phyloP scores from a whole-genome alignment of 2,797 vertebrate genomes.

The Halcyon chelicuti region DNA sequence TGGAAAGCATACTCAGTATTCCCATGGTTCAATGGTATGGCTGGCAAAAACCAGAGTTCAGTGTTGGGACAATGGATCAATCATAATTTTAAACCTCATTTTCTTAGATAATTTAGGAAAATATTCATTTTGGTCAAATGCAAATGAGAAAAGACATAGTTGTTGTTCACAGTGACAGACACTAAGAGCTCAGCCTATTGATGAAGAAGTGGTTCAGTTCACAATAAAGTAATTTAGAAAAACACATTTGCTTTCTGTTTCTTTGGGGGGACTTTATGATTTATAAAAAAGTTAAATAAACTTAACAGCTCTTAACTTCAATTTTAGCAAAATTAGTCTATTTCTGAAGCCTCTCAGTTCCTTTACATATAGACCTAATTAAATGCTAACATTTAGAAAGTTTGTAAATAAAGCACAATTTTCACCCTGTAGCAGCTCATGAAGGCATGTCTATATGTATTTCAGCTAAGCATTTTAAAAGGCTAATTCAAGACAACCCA shows the following conservation, averaged over 20 bases:
- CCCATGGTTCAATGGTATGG: background rate
- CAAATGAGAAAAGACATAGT: background rate
- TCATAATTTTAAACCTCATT: background rate
- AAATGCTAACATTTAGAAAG: background rate
- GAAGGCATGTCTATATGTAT: background rate
- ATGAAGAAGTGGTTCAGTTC: background rate
- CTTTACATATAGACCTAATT: background rate
- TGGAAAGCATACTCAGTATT: background rate
- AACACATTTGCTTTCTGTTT: background rate
- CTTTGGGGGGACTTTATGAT: background rate
- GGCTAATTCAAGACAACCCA: constrained; percentile 42
- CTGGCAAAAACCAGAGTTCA: background rate
- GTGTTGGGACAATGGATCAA: background rate
- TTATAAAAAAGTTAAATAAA: background rate
- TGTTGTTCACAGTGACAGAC: background rate
- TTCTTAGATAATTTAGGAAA: background rate
- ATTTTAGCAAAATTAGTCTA: constrained; percentile 11
- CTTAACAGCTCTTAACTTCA: constrained; percentile 17
- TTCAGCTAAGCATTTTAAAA: constrained; percentile 3
- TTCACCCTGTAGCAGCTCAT: background rate
- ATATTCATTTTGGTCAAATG: background rate
- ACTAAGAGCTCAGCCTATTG: background rate
- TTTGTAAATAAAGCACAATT: background rate
- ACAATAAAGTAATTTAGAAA: background rate
- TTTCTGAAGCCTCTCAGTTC: background rate